Evolutionary conservation across 1,140 invertebrate genomes (phyloP), one percentile per base, ranked within the genome.

Genomic region (Drosophila arawakana): DNA sequence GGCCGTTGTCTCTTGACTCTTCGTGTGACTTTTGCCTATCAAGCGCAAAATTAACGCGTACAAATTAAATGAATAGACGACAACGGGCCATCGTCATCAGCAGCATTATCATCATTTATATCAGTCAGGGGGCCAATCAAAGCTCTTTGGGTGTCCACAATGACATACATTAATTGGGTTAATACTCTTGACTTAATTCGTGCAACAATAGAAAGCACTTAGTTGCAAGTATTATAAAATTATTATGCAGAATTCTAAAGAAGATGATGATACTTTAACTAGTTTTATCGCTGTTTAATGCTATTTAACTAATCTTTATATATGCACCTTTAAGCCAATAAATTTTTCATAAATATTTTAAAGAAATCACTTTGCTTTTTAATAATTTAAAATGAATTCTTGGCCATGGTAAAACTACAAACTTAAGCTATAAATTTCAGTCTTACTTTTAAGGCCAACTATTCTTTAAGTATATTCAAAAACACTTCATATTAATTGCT

Each of bases 31-130:
- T 80, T 83, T 88, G 83, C 65, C 76, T 77, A 80, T 83, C 69
- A 57, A 80, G 80, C 83, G 60, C 34, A 67, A 77, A 88, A 88
- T 89, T 89, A 88, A 77, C 77, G 75, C 80, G 78, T 49, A 66
- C 73, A 78, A 88, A 88, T 88, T 88, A 75, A 89, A 78, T 88
- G 80, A 88, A 80, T 82, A 69, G 83, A 65, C 76, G 83, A 65
- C 76, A 78, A 82, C 79, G 76, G 83, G 47, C 30, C 66, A 70
- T 52, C 69, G 74, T 52, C 57, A 58, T 62, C 78, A 57, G 77
- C 58, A 54, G 57, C 47, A 41, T 65, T 35, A 43, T 44, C 60
- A 68, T 47, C 63, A 73, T 62, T 61, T 58, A 21, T 21, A 49
- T 63, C 60, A 21, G 47, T 34, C 55, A 41, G 50, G 57, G 43